Evolutionary conservation across 2,888 invertebrate genomes (phyloP), one percentile per base, ranked within the genome.

Genomic region (Carcina quercana): DNA sequence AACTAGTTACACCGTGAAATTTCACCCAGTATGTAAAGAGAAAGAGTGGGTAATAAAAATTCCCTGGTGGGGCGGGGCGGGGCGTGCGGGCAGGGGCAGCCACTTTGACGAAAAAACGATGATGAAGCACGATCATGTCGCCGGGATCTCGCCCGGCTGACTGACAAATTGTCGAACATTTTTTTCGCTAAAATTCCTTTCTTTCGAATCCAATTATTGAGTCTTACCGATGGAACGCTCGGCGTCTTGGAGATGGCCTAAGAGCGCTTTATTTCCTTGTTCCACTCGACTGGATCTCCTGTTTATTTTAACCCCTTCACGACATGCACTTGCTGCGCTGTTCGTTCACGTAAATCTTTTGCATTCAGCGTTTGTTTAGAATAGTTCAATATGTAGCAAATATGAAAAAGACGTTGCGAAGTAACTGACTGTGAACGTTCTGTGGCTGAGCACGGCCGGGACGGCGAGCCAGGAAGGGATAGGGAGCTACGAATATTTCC

Each of bases 161-260:
- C 71, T 72, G 75, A 76, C 62, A 74, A 76, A 76, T 74, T 70
- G 72, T 66, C 59, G 56, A 68, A 66, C 69, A 65, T 73, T 75
- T 74, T 68, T 73, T 75, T 68, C 60, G 58, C 60, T 63, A 63
- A 74, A 69, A 73, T 70, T 73, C 66, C 59, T 61, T 70, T 68
- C 60, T 49, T 64, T 60, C 55, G 59, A 73, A 73, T 74, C 69
- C 68, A 72, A 73, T 75, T 71, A 76, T 68, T 61, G 64, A 68
- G 62, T 51, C 61, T 64, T 59, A 61, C 59, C 58, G 53, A 63
- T 63, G 58, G 58, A 59, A 62, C 50, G 58, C 55, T 47, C 40
- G 36, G 47, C 52, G 55, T 59, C 53, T 56, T 56, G 53, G 56
- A 49, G 53, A 47, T 45, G 40, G 43, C 45, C 49, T 45, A 45